These are phyloP conservation scores for Spisula subtruncata DNA, from an alignment of 2,888 invertebrate genomes.

Conservation along the genomic window DNA sequence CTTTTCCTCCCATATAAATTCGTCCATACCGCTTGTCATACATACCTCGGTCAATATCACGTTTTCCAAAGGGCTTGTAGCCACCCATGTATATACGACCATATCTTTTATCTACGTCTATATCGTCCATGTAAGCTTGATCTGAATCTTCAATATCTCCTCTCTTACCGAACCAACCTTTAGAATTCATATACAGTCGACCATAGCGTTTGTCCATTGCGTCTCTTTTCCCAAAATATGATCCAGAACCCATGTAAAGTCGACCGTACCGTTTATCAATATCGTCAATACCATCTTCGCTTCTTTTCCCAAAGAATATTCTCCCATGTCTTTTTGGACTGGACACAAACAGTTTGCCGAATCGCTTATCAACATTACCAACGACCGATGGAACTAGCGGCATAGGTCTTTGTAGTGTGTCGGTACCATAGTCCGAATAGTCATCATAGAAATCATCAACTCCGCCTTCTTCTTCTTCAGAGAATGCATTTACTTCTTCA, in stretches of 20 bases:
- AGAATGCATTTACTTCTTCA: slow-evolving; percentile 30
- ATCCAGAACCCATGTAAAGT: slow-evolving; percentile 46
- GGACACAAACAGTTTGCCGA: slow-evolving; percentile 50
- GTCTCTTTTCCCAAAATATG: slow-evolving; percentile 49
- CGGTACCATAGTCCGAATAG: neutral
- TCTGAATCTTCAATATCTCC: neutral
- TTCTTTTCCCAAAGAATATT: slow-evolving; percentile 54
- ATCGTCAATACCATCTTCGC: neutral
- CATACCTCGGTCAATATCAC: neutral
- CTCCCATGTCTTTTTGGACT: slow-evolving; percentile 53
- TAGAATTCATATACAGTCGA: slow-evolving; percentile 38
- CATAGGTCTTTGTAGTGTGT: neutral
- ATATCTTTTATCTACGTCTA: slow-evolving; percentile 29
- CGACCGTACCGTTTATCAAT: slow-evolving; percentile 51
- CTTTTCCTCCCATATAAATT: slow-evolving; percentile 34
- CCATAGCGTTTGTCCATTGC: slow-evolving; percentile 52
- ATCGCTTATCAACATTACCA: slow-evolving; percentile 38
- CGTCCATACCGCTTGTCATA: slow-evolving; percentile 46
- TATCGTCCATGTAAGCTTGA: slow-evolving; percentile 11
- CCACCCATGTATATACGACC: slow-evolving; percentile 32
- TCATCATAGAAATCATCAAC: slow-evolving; percentile 43
- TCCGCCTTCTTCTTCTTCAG: slow-evolving; percentile 22
- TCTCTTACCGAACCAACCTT: slow-evolving; percentile 39
- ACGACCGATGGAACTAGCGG: neutral
- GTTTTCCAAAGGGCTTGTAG: slow-evolving; percentile 40